Percentiles rank a stretch among this genome's conserved stretches.
These are phyloP conservation scores for Pangasius mekongensis DNA, from an alignment of 2,797 vertebrate genomes.

Conservation along the genomic window DNA sequence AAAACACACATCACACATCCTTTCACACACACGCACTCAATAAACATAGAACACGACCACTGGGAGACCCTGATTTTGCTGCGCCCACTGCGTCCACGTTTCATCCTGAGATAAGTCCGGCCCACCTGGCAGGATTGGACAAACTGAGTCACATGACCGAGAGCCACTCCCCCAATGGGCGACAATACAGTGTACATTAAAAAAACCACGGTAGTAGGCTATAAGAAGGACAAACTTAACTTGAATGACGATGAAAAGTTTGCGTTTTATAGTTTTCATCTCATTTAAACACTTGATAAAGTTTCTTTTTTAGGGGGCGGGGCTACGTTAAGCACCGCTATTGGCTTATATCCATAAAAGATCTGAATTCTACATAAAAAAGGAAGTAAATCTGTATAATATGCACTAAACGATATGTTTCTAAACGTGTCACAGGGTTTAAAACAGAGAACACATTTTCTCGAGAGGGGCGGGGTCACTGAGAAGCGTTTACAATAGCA, in stretches of 20 bases:
- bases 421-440: constrained; percentile 49
- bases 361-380: constrained; percentile 52
- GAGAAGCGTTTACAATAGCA: constrained; percentile 63
- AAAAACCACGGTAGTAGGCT: constrained; percentile 67
- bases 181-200: constrained; percentile 45
- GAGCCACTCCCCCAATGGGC: constrained; percentile 55
- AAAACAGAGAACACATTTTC: constrained; percentile 53
- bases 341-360: constrained; percentile 66
- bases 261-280: constrained; percentile 45
- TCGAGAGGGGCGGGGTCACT: constrained; percentile 56
- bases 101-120: constrained; percentile 72
- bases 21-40: constrained; percentile 29
- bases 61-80: constrained; percentile 76
- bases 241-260: constrained; percentile 55
- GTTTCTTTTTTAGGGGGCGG: constrained; percentile 22
- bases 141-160: constrained; percentile 55
- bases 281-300: constrained; percentile 30
- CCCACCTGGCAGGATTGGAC: constrained; percentile 56
- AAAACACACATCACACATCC: constrained; percentile 20
- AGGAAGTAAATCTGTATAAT: constrained; percentile 66
- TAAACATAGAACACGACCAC: constrained; percentile 58
- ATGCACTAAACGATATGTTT: constrained; percentile 59
- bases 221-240: constrained; percentile 63
- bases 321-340: constrained; percentile 66
- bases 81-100: constrained; percentile 63